A percentile compares a stretch with the other conserved stretches of the same genome.
These are phyloP conservation scores for Oreochromis tanganicae DNA, from an alignment of 2,113 vertebrate species.

Conservation along the genomic window DNA sequence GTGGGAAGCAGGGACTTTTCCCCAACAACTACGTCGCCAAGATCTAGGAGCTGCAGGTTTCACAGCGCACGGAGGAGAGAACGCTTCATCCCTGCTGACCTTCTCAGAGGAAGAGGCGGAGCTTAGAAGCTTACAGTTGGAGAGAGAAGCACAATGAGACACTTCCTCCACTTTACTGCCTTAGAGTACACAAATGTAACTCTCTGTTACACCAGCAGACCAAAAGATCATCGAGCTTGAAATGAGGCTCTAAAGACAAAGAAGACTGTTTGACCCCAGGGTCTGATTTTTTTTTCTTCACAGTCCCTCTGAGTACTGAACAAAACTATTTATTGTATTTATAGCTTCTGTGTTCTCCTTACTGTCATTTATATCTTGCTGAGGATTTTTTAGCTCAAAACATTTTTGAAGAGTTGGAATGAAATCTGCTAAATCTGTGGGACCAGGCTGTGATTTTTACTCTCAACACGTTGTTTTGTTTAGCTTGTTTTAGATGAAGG, in stretches of 20 bases:
- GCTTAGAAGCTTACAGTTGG: neutral
- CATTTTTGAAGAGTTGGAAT: slow-evolving; percentile 46
- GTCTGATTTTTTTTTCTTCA: slow-evolving; percentile 15
- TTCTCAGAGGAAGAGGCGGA: neutral
- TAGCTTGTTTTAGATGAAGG: slow-evolving; percentile 30
- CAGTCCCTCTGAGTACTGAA: slow-evolving; percentile 69
- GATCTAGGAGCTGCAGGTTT: slow-evolving; percentile 71
- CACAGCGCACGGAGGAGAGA: neutral
- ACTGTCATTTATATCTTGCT: slow-evolving; percentile 48
- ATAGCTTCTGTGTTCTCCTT: slow-evolving; percentile 72
- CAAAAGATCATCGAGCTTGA: slow-evolving; percentile 17
- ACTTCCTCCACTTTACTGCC: slow-evolving; percentile 35
- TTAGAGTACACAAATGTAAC: slow-evolving; percentile 23
- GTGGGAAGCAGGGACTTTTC: slow-evolving; percentile 96
- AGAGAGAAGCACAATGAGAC: slow-evolving; percentile 27
- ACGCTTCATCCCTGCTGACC: neutral
- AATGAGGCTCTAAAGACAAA: slow-evolving; percentile 31
- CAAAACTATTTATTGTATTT: slow-evolving; percentile 98
- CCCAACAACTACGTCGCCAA: slow-evolving; percentile 98
- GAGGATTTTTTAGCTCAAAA: slow-evolving; percentile 54
- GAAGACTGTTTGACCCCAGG: slow-evolving; percentile 51
- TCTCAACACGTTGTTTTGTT: neutral
- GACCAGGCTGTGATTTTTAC: slow-evolving; percentile 52
- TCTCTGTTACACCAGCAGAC: slow-evolving; percentile 13
- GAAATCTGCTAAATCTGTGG: slow-evolving; percentile 54